Evolutionary conservation across 2,113 vertebrate species (phyloP).

Genomic region (Prochilodus magdalenae): DNA sequence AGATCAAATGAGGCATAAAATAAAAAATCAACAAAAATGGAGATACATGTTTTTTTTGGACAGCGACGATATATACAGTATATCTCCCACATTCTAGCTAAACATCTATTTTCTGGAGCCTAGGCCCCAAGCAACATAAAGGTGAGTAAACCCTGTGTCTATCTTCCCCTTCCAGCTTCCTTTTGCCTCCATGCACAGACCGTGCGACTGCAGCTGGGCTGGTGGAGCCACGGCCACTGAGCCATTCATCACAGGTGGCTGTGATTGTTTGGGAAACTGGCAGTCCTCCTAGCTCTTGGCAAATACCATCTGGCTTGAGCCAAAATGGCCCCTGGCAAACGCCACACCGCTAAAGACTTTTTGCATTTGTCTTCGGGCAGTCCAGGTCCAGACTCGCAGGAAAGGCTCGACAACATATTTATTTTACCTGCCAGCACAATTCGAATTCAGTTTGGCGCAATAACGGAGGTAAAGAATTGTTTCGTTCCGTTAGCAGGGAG

Average conservation of each 20-base stretch:
- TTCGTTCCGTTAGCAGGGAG: neutral
- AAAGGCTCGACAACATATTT: conserved; percentile 69
- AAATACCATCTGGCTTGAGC: conserved; percentile 65
- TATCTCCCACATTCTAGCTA: neutral
- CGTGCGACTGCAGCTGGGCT: conserved; percentile 69
- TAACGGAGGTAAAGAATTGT: conserved; percentile 58
- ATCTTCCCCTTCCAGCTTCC: conserved; percentile 70
- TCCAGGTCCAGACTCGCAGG: conserved; percentile 60
- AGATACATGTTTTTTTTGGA: too few relatives aligned
- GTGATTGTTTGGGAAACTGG: conserved; percentile 76
- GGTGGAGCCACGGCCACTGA: conserved; percentile 69
- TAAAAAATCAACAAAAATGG: too few relatives aligned
- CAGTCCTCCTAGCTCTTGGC: conserved; percentile 72
- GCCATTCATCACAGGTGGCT: conserved; percentile 79
- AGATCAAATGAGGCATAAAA: too few relatives aligned
- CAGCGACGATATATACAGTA: too few relatives aligned
- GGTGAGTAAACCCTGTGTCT: conserved; percentile 71
- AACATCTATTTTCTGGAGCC: conserved; percentile 1
- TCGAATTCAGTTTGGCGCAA: conserved; percentile 65
- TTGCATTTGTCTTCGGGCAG: conserved; percentile 61
- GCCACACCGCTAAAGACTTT: conserved; percentile 66
- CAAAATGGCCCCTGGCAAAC: conserved; percentile 75
- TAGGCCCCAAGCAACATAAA: conserved; percentile 65
- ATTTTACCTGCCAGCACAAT: conserved; percentile 72
- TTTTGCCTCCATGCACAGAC: conserved; percentile 63